A percentile compares a stretch with the other conserved stretches of the same genome.
phyloP scores from a whole-genome alignment of 2,888 invertebrate genomes.

The Bellardia pandia region DNA sequence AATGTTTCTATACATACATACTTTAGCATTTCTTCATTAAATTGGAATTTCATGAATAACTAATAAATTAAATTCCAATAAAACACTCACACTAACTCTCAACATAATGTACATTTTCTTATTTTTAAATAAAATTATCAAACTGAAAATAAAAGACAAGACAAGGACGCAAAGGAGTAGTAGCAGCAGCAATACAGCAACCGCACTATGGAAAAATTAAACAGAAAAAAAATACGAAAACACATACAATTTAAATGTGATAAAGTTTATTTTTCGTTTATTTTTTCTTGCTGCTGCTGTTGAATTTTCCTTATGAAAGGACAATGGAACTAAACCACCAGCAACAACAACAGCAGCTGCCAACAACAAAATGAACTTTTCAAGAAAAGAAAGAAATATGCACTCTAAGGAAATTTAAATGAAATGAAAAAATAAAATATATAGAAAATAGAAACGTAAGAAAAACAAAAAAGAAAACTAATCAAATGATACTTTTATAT shows the following conservation, averaged over 20 bases:
- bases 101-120: constrained; percentile 65
- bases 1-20: constrained; percentile 1
- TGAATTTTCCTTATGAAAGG: constrained; percentile 59
- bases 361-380: constrained; percentile 68
- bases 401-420: constrained; percentile 76
- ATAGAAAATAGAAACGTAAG: constrained; percentile 41
- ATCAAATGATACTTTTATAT: constrained; percentile 73
- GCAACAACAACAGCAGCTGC: constrained; percentile 33
- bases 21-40: constrained; percentile 69
- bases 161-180: constrained; percentile 70
- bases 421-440: constrained; percentile 68
- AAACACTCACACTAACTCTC: constrained; percentile 67
- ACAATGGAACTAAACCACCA: constrained; percentile 68
- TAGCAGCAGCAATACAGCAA: constrained; percentile 49
- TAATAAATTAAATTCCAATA: constrained; percentile 74
- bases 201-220: constrained; percentile 34
- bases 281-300: constrained; percentile 15
- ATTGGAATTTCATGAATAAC: constrained; percentile 74
- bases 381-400: constrained; percentile 71
- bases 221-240: background rate
- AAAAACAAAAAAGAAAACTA: constrained; percentile 66
- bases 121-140: constrained; percentile 67
- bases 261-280: constrained; percentile 54
- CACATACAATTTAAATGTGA: constrained; percentile 69
- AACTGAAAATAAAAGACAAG: constrained; percentile 55